Conservation (phyloP, 2,888 invertebrate genomes). For the Acanthosepion pharaonis region DNA sequence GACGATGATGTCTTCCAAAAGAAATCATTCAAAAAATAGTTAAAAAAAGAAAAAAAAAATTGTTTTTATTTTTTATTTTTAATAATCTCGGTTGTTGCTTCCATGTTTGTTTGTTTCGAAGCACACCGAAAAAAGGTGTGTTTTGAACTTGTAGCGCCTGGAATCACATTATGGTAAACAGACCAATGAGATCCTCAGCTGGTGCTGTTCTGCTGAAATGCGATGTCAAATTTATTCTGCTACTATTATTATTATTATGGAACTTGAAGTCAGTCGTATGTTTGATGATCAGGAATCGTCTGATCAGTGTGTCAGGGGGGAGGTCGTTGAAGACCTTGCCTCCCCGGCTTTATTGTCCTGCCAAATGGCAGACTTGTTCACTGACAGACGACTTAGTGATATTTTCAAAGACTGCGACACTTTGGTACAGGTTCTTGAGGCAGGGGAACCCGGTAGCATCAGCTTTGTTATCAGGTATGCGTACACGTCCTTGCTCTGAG, state of each 20-base stretch:
- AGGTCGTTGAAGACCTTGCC: conserved; percentile 15
- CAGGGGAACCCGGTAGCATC: conserved; percentile 50
- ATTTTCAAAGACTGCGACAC: conserved; percentile 48
- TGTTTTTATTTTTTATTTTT: too few relatives aligned
- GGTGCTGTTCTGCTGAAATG: conserved; percentile 36
- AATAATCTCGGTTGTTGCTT: too few relatives aligned
- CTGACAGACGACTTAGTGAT: conserved; percentile 47
- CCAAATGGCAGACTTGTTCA: conserved; percentile 49
- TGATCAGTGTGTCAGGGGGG: background rate
- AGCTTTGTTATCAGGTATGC: conserved; percentile 49
- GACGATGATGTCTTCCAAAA: too few relatives aligned
- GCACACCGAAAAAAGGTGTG: background rate
- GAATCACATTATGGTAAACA: conserved; percentile 33
- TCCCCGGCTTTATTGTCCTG: conserved; percentile 36
- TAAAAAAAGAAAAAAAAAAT: too few relatives aligned
- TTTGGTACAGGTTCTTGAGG: conserved; percentile 49
- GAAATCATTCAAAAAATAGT: too few relatives aligned
- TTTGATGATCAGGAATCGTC: conserved; percentile 38
- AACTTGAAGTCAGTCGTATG: conserved; percentile 41
- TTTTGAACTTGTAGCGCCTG: conserved; percentile 39
- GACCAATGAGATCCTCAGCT: conserved; percentile 44
- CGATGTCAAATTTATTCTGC: conserved; percentile 35
- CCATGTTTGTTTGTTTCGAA: too few relatives aligned
- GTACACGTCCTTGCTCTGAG: background rate
- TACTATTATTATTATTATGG: conserved; percentile 36